These are phyloP conservation scores for Tuta absoluta DNA, from an alignment of 2,888 invertebrate species.

Conservation along the genomic window DNA sequence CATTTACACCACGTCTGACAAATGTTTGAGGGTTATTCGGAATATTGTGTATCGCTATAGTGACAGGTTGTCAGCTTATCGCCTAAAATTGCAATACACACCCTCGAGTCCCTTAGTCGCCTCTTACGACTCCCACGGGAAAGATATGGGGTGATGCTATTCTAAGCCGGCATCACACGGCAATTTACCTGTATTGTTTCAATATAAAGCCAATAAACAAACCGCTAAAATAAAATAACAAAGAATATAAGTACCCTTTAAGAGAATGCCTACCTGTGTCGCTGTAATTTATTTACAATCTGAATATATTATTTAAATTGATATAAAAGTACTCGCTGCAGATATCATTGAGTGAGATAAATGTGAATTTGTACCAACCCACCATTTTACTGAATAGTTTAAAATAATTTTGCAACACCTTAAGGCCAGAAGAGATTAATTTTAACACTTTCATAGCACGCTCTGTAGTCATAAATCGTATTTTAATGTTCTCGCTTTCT, in stretches of 20 bases:
- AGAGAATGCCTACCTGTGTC: constrained; percentile 1
- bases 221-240: neutral
- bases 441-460: constrained; percentile 43
- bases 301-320: constrained; percentile 20
- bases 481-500: constrained; percentile 52
- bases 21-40: no score
- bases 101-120: no score
- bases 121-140: no score
- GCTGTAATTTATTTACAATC: constrained; percentile 13
- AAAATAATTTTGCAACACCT: constrained; percentile 32
- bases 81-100: no score
- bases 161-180: no score
- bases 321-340: constrained; percentile 13
- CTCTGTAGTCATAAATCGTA: constrained; percentile 47
- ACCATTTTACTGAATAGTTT: constrained; percentile 20
- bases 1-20: no score
- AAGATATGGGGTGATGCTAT: no score
- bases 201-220: neutral
- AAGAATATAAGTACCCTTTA: neutral
- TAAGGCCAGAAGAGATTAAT: constrained; percentile 35
- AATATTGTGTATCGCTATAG: no score
- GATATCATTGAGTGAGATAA: constrained; percentile 14
- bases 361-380: constrained; percentile 16
- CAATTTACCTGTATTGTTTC: neutral
- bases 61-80: no score